Base-by-base conservation (phyloP, 2,888 invertebrate genomes). In the Tenodera sinensis region DNA sequence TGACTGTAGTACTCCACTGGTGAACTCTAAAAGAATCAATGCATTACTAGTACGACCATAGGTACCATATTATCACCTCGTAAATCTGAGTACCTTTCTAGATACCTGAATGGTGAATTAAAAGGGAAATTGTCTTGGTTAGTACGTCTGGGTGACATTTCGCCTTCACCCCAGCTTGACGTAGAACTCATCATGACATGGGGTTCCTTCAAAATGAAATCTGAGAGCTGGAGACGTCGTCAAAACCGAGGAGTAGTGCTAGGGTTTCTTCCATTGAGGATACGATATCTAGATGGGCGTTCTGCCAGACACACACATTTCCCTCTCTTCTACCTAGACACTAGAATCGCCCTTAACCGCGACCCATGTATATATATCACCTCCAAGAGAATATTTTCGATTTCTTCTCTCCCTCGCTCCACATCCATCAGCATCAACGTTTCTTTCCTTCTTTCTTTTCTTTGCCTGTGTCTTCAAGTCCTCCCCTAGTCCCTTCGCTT, bases 361-460 rank as follows among this genome's bases (percentile, higher is more conserved):
- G 54, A 71, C 54, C 54, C 54, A 71, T 85, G 28, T 28, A 28
- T 84, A 84, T 84, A 84, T 34, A 28, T 84, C 47, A 28, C 81
- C 42, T 30, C 81, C 28, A 28, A 42, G 54, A 27, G 81, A 86
- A 81, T 81, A 86, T 86, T 82, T 87, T n/a, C 83, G 83, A n/a
- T 34, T 87, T 34, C 34, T 83, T 83, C 83, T 87, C 54, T 71
- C 28, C 12, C 87, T 87, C 42, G 9, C 28, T n/a, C 81, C 30
- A n/a, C 87, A 83, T 87, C 87, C 87, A 87, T 83, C 87, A 87
- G 34, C 30, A 87, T 87, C 87, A 83, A 87, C 87, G 9, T 83
- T 28, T 27, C n/a, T 81, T 86, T 86, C 86, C 81, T 30, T 86
- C 81, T 86, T 54, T 86, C 86, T 86, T 86, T 81, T 15, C 27